Percentiles rank a stretch among this genome's conserved stretches.
Conservation (phyloP, 2,797 vertebrate genomes). For the Arrhamphus sclerolepis region DNA sequence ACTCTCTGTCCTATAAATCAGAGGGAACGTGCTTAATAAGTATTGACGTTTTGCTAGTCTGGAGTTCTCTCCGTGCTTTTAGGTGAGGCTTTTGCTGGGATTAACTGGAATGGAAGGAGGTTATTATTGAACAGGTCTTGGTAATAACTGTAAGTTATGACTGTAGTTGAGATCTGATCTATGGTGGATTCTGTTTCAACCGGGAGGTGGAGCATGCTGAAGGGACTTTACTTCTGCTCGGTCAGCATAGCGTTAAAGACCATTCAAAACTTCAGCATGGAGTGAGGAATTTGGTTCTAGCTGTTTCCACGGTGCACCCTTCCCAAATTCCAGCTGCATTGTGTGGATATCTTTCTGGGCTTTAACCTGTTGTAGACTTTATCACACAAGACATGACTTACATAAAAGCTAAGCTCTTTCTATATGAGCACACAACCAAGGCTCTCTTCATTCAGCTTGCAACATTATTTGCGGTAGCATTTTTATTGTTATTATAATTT, state of each 20-base stretch:
- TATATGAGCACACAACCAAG: constrained; percentile 10
- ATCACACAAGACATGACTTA: constrained; percentile 7
- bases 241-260: constrained; percentile 51
- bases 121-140: constrained; percentile 23
- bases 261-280: constrained; percentile 30
- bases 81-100: neutral
- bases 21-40: constrained; percentile 12
- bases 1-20: constrained; percentile 25
- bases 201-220: constrained; percentile 18
- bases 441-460: neutral
- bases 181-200: constrained; percentile 27
- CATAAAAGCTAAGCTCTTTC: neutral
- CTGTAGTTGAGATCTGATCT: constrained; percentile 12
- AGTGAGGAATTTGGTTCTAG: constrained; percentile 56
- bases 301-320: constrained; percentile 56
- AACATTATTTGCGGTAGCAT: neutral
- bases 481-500: too few relatives aligned
- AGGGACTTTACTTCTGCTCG: constrained; percentile 21
- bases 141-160: constrained; percentile 27
- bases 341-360: constrained; percentile 17
- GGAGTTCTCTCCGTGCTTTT: neutral
- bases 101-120: constrained; percentile 7
- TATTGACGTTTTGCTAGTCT: neutral
- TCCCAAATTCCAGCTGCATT: constrained; percentile 54
- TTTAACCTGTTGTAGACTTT: constrained; percentile 17